A percentile compares a stretch with the other conserved stretches of the same genome.
phyloP scores from a whole-genome alignment of 2,113 vertebrate species.

The Cyrtonyx montezumae region DNA sequence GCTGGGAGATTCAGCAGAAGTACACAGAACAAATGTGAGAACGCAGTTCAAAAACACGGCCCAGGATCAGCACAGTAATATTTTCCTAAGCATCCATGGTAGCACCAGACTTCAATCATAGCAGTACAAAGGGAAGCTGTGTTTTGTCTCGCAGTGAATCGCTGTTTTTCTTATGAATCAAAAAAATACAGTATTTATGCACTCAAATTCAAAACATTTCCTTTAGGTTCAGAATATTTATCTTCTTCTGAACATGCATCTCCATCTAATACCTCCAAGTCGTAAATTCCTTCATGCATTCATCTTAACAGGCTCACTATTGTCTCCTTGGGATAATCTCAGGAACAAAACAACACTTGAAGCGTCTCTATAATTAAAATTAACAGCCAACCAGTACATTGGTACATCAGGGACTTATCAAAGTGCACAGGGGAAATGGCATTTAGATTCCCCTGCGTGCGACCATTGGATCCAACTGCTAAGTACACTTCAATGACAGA shows the following conservation, averaged over 20 bases:
- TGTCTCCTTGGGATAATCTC: not conserved
- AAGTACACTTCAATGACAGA: not conserved
- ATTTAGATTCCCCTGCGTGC: not conserved
- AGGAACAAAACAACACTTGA: not conserved
- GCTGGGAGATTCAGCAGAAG: not conserved
- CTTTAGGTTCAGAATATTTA: not conserved
- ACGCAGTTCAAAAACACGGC: not conserved
- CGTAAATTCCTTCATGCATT: not conserved
- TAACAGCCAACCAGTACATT: not conserved
- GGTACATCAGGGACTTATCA: not conserved
- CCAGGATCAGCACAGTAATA: not conserved
- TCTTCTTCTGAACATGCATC: not conserved
- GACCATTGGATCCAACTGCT: not conserved
- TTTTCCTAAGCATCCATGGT: not conserved
- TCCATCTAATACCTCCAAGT: not conserved
- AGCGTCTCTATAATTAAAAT: not conserved
- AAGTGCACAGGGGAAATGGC: not conserved
- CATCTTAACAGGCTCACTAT: not conserved
- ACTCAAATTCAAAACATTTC: not conserved
- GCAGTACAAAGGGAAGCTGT: not conserved
- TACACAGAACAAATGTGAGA: not conserved
- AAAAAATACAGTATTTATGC: not conserved
- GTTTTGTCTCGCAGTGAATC: not conserved
- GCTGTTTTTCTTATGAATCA: not conserved
- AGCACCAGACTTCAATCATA: not conserved